Conservation (phyloP, 2,888 invertebrate species). For the Macaria liturata region DNA sequence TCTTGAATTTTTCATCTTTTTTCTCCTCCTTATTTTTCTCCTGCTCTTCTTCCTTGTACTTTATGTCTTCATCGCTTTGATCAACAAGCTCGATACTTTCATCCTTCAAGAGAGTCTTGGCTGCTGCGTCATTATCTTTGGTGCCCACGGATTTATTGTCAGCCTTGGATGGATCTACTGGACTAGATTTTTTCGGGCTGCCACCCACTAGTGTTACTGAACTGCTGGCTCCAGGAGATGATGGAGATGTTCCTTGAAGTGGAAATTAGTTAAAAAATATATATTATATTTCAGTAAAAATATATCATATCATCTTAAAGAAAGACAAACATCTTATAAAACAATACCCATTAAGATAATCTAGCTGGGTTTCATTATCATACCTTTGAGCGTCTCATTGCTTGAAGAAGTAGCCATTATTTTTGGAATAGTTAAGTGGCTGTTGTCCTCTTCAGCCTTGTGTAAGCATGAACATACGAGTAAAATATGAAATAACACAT, state of each 20-base stretch:
- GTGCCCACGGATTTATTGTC: constrained; percentile 52
- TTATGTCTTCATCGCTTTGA: constrained; percentile 73
- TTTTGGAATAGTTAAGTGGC: constrained; percentile 88
- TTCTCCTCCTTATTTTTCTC: constrained; percentile 69
- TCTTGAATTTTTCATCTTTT: constrained; percentile 74
- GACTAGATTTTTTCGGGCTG: constrained; percentile 73
- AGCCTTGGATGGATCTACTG: constrained; percentile 49
- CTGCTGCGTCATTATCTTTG: constrained; percentile 64
- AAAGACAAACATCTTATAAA: no score
- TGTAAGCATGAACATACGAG: constrained; percentile 48
- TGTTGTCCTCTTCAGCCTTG: constrained; percentile 82
- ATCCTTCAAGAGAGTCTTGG: constrained; percentile 59
- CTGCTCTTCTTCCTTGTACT: constrained; percentile 72
- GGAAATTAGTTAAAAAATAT: no score
- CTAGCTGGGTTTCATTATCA: constrained; percentile 10
- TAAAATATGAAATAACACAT: not conserved
- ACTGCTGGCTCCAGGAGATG: constrained; percentile 89
- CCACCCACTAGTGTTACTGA: constrained; percentile 87
- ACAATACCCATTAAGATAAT: no score
- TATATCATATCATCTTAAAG: no score
- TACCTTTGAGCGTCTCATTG: constrained; percentile 90
- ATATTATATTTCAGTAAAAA: no score
- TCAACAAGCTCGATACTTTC: constrained; percentile 77
- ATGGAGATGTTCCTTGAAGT: constrained; percentile 77
- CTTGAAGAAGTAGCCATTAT: constrained; percentile 89